Base-by-base conservation (phyloP, 2,797 vertebrate species). In the Cetoscarus ocellatus region DNA sequence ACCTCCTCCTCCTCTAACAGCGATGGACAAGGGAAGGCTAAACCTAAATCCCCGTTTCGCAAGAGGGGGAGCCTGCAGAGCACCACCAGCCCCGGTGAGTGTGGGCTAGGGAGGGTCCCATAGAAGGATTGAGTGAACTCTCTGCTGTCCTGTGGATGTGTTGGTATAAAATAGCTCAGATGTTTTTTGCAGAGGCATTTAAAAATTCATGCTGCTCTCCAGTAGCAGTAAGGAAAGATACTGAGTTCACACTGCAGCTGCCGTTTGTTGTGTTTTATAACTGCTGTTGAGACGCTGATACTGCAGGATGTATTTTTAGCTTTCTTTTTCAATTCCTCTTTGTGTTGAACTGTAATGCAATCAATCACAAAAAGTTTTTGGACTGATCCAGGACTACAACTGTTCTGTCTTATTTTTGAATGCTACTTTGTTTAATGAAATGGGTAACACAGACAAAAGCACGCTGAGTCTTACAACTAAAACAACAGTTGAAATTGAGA, bases 21-120 rank as follows among this genome's bases (percentile, higher is more conserved):
- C 51, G 79, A 92, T 79, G 86, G 77, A 80, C 86, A 90, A 72
- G 91, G 84, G 66, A 92, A 90, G 61, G 61, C 76, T 60, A 91
- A 90, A 75, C 68, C 89, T 84, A 95, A 91, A 86, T 93, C 89
- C 17, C 89, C 92, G 59, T 92, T 95, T 85, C 92, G 90, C 81
- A 96, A 97, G 91, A 94, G 95, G 85, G 94, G 92, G 71, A 95
- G 94, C 82, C 88, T 96, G 77, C 96, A 96, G 90, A 92, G 91
- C 83, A 88, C 93, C 69, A 86, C 85, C 86, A 92, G 93, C 67
- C 89, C 95, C 76, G 96, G 96, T 97, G 94, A 96, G 96, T 93
- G 75, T 79, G 43, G 15, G 59, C 14, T 53, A 13, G 61, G 49
- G 54, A 40, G 75, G 44, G 56, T 82, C 78, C 80, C 58, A 35